A percentile compares a stretch with the other conserved stretches of the same genome.
Conservation (phyloP, 1,140 invertebrate genomes). For the Lepidurus couesii region DNA sequence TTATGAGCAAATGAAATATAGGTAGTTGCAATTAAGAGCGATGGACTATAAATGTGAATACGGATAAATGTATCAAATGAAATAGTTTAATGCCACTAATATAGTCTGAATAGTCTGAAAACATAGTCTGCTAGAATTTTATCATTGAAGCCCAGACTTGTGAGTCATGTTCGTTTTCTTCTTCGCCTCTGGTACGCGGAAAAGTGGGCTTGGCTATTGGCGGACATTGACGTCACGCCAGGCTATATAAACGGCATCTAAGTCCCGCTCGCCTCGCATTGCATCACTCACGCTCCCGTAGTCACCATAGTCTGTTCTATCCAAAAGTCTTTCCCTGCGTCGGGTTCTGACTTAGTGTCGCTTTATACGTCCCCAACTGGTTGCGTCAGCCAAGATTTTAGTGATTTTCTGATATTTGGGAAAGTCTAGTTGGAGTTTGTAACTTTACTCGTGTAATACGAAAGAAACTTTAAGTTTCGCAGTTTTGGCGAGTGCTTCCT, state of each 20-base stretch:
- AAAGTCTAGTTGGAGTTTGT: neutral
- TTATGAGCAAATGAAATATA: too few relatives aligned
- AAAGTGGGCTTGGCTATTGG: constrained; percentile 5
- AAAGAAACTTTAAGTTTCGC: too few relatives aligned
- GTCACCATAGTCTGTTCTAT: neutral
- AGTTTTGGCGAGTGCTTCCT: too few relatives aligned
- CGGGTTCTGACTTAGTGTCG: neutral
- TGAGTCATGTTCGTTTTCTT: neutral
- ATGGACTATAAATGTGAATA: too few relatives aligned
- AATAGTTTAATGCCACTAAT: too few relatives aligned
- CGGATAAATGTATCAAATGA: too few relatives aligned
- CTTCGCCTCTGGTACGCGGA: neutral
- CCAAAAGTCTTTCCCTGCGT: neutral
- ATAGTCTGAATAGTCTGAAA: neutral
- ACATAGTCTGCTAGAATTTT: neutral
- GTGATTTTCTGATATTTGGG: neutral
- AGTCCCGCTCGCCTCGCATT: neutral
- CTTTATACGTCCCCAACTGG: neutral
- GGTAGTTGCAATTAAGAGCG: too few relatives aligned
- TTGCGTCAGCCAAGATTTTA: neutral
- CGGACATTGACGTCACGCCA: neutral
- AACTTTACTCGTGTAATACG: neutral
- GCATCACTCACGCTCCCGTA: neutral
- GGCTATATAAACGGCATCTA: neutral
- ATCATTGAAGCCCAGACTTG: neutral